A percentile compares a stretch with the other conserved stretches of the same genome.
phyloP scores from a whole-genome alignment of 2,797 vertebrate genomes.

The Mustela erminea region DNA sequence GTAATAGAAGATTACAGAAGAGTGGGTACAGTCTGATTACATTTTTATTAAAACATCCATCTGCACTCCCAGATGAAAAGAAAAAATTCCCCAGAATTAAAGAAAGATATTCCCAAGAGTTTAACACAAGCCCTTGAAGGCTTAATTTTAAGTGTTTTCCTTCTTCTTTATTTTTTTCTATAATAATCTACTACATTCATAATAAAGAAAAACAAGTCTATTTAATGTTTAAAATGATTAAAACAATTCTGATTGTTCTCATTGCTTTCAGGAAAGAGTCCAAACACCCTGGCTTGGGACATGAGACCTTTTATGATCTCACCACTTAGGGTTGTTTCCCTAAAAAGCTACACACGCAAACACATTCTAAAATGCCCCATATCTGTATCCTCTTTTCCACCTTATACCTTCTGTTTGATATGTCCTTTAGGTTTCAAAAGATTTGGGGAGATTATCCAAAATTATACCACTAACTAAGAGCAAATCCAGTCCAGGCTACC shows the following conservation, averaged over 20 bases:
- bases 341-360: not conserved
- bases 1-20: not conserved
- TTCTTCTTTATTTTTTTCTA: conserved; percentile 14
- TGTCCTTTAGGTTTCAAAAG: not conserved
- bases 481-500: not conserved
- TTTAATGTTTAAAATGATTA: not conserved
- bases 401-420: not conserved
- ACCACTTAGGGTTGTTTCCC: not conserved
- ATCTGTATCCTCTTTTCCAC: not conserved
- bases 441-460: not conserved
- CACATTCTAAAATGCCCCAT: not conserved
- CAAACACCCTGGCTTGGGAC: too few species aligned
- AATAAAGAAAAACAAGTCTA: not conserved
- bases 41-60: conserved; percentile 52
- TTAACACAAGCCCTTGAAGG: not conserved
- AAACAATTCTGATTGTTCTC: not conserved
- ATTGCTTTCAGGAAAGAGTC: not conserved
- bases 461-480: not conserved
- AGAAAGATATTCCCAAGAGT: not conserved
- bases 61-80: not conserved
- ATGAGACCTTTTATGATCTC: not conserved
- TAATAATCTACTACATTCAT: not conserved
- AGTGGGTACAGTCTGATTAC: not conserved
- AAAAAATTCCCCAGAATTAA: too few species aligned
- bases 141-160: not conserved